phyloP scores from a whole-genome alignment of 2,797 vertebrate species.

The Hemitrygon akajei region DNA sequence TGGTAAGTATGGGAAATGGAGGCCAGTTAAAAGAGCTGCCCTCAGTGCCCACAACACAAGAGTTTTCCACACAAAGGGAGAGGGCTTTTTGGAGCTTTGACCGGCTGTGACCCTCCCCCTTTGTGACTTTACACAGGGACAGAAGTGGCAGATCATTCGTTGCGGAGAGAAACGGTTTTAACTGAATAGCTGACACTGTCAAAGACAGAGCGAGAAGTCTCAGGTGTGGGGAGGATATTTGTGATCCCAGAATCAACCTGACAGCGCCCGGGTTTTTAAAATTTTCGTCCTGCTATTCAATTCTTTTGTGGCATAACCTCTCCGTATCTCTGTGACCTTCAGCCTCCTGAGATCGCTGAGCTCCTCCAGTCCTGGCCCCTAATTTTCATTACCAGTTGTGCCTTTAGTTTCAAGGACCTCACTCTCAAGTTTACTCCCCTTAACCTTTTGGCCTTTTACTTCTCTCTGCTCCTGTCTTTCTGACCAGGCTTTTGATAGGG shows the following conservation, averaged over 20 bases:
- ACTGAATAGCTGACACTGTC: background rate
- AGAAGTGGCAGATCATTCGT: background rate
- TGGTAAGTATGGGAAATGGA: conserved; percentile 2
- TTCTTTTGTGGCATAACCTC: background rate
- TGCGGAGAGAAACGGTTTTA: background rate
- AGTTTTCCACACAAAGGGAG: background rate
- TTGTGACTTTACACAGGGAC: background rate
- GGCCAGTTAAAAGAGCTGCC: background rate
- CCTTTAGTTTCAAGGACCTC: background rate
- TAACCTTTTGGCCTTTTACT: background rate
- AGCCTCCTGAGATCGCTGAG: background rate
- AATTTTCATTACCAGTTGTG: background rate
- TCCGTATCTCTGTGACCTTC: background rate
- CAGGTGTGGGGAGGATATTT: background rate
- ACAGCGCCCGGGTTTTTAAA: background rate
- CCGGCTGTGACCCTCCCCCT: background rate
- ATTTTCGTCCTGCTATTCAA: background rate
- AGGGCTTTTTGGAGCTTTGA: background rate
- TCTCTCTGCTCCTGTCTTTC: background rate
- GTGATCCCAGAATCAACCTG: background rate
- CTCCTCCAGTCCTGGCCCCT: background rate
- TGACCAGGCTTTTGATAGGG: too few species aligned
- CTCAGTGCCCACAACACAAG: background rate
- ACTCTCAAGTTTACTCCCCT: background rate
- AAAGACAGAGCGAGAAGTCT: too few species aligned